Evolutionary conservation across 2,113 vertebrate genomes (phyloP).

Genomic region (Oryzias curvinotus): DNA sequence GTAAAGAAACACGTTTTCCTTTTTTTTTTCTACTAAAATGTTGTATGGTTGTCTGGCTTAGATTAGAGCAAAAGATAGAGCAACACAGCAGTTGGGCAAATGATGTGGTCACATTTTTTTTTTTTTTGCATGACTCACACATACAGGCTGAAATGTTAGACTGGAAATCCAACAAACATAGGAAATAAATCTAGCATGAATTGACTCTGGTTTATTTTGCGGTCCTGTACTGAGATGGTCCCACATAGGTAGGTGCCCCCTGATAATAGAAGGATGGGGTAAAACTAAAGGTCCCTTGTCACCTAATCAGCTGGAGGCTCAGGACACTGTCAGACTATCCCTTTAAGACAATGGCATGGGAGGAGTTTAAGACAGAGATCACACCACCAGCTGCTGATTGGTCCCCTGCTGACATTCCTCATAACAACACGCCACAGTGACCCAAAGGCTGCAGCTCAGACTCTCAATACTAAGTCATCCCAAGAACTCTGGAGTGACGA

Average conservation of each 20-base stretch:
- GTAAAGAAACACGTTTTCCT: conserved; percentile 18
- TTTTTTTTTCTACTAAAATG: neutral
- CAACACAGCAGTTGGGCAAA: neutral
- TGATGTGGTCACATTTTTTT: neutral
- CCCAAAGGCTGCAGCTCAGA: conserved; percentile 6
- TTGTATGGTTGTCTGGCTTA: conserved; percentile 2
- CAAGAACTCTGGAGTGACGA: conserved; percentile 6
- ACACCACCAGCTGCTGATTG: conserved; percentile 67
- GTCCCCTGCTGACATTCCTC: conserved; percentile 43
- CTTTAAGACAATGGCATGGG: conserved; percentile 69
- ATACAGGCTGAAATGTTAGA: no score
- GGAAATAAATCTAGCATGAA: no score
- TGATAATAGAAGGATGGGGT: neutral
- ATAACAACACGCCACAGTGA: conserved; percentile 40
- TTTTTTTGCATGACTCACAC: no score
- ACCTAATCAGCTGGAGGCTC: conserved; percentile 11
- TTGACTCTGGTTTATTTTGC: no score
- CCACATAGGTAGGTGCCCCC: neutral
- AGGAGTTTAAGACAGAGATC: conserved; percentile 56
- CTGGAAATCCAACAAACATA: no score
- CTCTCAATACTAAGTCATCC: conserved; percentile 23
- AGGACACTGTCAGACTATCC: conserved; percentile 33
- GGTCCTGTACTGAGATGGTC: no score
- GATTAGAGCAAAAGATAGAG: conserved; percentile 6
- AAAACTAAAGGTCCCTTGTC: neutral